Evolutionary conservation across 1,140 invertebrate species (phyloP).

Genomic region (Pantala flavescens): DNA sequence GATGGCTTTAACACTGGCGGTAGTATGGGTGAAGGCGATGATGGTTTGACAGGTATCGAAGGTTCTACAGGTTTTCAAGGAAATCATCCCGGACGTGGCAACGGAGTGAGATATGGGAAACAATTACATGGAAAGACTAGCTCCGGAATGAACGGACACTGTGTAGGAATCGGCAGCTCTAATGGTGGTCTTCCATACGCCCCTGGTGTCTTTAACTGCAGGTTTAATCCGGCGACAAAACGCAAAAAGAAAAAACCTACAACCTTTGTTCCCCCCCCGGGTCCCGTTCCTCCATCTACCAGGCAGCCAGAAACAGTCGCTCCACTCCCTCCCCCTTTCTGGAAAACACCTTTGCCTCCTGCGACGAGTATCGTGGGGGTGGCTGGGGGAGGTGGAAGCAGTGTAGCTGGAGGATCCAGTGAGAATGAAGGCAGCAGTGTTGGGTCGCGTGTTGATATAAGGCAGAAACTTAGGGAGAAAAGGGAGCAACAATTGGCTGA

Average conservation of each 20-base stretch:
- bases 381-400: neutral
- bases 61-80: too few relatives aligned
- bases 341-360: conserved; percentile 60
- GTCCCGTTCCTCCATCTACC: conserved; percentile 24
- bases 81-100: neutral
- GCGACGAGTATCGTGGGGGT: neutral
- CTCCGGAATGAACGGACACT: conserved; percentile 8
- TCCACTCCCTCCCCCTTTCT: conserved; percentile 53
- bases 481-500: conserved; percentile 79
- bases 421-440: conserved; percentile 62
- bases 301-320: neutral
- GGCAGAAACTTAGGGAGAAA: conserved; percentile 77
- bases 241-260: conserved; percentile 85
- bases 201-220: conserved; percentile 79
- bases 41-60: too few relatives aligned
- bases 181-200: conserved; percentile 36
- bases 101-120: neutral
- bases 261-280: conserved; percentile 68
- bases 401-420: conserved; percentile 41
- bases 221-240: conserved; percentile 66
- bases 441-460: conserved; percentile 68
- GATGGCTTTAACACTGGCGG: neutral
- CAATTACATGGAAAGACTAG: neutral
- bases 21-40: neutral
- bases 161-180: neutral